Conservation (phyloP, 1,140 invertebrate genomes). For the Propsilocerus akamusi region DNA sequence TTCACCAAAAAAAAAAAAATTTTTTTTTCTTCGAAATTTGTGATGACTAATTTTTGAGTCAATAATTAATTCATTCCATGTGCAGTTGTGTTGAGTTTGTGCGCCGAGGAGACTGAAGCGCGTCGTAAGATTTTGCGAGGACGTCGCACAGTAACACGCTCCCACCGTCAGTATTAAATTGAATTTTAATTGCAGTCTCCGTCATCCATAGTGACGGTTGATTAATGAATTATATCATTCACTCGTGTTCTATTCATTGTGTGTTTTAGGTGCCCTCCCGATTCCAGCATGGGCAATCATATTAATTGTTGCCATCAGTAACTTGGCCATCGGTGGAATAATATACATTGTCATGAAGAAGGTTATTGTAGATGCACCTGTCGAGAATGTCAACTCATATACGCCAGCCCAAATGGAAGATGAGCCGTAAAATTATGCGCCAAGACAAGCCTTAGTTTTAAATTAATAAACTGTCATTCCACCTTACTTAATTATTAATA, state of each 20-base stretch:
- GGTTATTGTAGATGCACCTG: constrained; percentile 29
- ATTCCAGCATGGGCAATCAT: constrained; percentile 56
- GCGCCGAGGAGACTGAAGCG: constrained; percentile 44
- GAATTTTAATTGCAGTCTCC: constrained; percentile 3
- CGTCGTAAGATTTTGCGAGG: constrained; percentile 53
- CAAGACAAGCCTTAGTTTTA: not conserved
- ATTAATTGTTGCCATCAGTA: constrained; percentile 38
- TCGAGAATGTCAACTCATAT: constrained; percentile 16
- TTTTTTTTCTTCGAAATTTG: not conserved
- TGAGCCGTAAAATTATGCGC: constrained; percentile 8
- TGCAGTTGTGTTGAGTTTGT: constrained; percentile 40
- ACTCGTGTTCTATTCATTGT: constrained; percentile 7
- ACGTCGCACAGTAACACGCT: constrained; percentile 50
- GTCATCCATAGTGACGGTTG: not conserved
- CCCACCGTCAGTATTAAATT: constrained; percentile 41
- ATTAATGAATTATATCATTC: not conserved
- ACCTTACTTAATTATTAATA: not conserved
- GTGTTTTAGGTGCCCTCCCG: constrained; percentile 35
- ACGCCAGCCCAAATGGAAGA: constrained; percentile 13
- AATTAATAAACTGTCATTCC: not conserved
- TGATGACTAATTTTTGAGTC: not conserved
- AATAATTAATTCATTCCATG: constrained; percentile 10
- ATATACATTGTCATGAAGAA: constrained; percentile 46
- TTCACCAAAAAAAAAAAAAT: not conserved
- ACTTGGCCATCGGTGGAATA: constrained; percentile 41